Conservation (phyloP, 2,113 vertebrate species). For the Verasper variegatus region DNA sequence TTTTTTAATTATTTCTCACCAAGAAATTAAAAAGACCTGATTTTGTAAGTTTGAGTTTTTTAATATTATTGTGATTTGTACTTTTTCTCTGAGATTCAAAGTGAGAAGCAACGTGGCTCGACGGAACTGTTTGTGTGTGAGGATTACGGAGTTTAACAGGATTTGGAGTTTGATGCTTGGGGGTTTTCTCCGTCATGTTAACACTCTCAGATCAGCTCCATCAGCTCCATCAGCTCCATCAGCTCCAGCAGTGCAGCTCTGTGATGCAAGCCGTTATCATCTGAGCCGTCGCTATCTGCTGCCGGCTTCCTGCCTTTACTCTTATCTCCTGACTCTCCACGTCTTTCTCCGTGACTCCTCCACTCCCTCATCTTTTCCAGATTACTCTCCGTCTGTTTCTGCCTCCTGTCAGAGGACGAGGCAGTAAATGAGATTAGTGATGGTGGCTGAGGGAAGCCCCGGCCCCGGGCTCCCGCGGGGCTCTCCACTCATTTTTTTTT, state of each 20-base stretch:
- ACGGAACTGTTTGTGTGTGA: no score
- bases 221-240: background rate
- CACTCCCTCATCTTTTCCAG: conserved; percentile 21
- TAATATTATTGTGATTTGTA: no score
- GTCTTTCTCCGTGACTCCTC: background rate
- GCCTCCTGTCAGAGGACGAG: conserved; percentile 46
- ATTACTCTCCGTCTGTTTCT: conserved; percentile 33
- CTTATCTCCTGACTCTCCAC: conserved; percentile 32
- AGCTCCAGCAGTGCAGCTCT: no score
- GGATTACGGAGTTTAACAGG: no score
- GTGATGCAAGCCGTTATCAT: conserved; percentile 36
- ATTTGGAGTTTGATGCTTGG: background rate
- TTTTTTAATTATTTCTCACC: no score
- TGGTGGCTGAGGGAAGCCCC: conserved; percentile 65
- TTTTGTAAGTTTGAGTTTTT: no score
- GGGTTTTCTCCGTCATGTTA: background rate
- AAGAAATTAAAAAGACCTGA: no score
- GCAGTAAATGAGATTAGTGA: conserved; percentile 74
- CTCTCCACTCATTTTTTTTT: conserved; percentile 4
- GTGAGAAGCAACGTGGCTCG: no score
- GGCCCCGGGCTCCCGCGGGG: conserved; percentile 61
- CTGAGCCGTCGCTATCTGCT: conserved; percentile 25
- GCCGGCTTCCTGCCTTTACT: conserved; percentile 31
- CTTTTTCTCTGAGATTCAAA: no score
- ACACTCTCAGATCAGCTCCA: background rate